Conservation (phyloP, 2,797 vertebrate genomes). For the Sternotherus odoratus region DNA sequence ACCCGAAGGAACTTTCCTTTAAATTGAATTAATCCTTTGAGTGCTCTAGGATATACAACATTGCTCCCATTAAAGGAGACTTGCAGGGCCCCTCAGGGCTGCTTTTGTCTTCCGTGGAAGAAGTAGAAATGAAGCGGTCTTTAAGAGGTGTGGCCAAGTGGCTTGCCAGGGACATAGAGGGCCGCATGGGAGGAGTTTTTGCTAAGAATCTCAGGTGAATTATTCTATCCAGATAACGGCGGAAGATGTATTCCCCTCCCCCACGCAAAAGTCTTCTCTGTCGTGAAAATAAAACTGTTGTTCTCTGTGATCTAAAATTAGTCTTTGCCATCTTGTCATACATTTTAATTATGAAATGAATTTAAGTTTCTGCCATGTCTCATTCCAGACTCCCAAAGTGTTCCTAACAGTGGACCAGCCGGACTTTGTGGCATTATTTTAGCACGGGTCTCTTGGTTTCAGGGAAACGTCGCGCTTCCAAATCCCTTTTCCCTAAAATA, state of each 20-base stretch:
- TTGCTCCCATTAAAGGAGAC: neutral
- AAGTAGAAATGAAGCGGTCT: conserved; percentile 1
- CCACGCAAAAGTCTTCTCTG: neutral
- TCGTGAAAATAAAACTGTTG: neutral
- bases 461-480: neutral
- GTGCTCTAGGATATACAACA: neutral
- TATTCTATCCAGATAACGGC: neutral
- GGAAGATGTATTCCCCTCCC: neutral
- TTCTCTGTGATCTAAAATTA: neutral
- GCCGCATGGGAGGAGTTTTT: neutral
- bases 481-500: neutral
- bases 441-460: neutral
- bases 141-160: neutral
- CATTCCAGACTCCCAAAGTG: neutral
- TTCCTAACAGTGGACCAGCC: neutral
- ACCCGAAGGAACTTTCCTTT: conserved; percentile 1
- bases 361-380: neutral
- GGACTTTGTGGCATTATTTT: neutral
- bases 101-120: neutral
- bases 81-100: neutral
- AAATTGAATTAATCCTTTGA: conserved; percentile 2
- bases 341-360: neutral
- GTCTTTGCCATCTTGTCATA: neutral
- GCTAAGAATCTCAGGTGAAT: neutral
- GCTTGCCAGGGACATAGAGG: neutral